Percentiles rank a stretch among this genome's conserved stretches.
These are phyloP conservation scores for Engraulis encrasicolus DNA, from an alignment of 2,113 vertebrate genomes.

Conservation along the genomic window DNA sequence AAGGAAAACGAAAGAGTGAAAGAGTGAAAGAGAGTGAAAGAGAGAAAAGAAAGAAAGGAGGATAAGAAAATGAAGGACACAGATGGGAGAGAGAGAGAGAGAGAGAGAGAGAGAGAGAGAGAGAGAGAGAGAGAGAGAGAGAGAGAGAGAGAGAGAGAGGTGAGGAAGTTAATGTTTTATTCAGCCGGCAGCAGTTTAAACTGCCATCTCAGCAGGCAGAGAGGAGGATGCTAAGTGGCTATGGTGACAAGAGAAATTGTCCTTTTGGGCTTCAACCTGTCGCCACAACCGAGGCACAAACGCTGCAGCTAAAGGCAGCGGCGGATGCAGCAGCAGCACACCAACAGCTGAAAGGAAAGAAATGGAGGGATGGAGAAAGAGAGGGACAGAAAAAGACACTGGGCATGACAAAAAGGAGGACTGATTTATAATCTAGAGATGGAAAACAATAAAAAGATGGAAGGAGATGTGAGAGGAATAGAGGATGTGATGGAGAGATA, in stretches of 20 bases:
- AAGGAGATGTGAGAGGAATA: background rate
- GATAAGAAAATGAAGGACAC: constrained; percentile 84
- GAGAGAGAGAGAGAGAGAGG: constrained; percentile 80
- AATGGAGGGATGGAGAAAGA: constrained; percentile 73
- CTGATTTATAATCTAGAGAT: background rate
- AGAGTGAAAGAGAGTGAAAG: constrained; percentile 45
- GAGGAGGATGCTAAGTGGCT: constrained; percentile 96
- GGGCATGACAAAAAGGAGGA: constrained; percentile 66
- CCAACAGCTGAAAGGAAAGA: constrained; percentile 47
- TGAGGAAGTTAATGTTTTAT: constrained; percentile 99
- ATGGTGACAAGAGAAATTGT: constrained; percentile 99
- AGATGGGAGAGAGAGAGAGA: constrained; percentile 19
- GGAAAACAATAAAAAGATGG: background rate
- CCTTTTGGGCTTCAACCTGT: constrained; percentile 97
- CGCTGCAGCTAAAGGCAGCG: constrained; percentile 69
- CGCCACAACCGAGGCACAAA: constrained; percentile 91
- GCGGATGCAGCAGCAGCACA: constrained; percentile 67
- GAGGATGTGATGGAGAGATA: constrained; percentile 17
- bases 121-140: background rate
- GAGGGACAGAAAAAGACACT: constrained; percentile 55
- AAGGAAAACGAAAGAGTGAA: background rate
- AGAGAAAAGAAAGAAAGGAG: constrained; percentile 86
- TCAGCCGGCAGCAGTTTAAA: constrained; percentile 98
- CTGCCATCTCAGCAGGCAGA: constrained; percentile 88
- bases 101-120: constrained; percentile 49